phyloP scores from a whole-genome alignment of 2,113 vertebrate genomes.

The Dunckerocampus dactyliophorus region DNA sequence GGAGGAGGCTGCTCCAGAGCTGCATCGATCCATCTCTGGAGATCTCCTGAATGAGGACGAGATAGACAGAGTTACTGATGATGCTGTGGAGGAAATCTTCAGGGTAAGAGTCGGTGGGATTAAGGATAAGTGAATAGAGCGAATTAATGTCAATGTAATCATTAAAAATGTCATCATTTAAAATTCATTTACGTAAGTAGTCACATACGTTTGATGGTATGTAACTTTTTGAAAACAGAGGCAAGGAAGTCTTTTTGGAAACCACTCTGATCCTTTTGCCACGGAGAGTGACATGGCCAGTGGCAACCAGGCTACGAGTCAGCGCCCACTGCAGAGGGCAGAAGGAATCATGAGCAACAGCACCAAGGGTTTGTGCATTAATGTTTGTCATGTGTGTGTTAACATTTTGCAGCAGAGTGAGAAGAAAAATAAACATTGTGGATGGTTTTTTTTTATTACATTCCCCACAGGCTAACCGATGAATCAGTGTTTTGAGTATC shows the following conservation, averaged over 20 bases:
- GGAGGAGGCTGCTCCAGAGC: constrained; percentile 86
- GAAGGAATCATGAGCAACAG: background rate
- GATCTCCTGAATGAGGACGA: constrained; percentile 92
- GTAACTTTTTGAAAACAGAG: background rate
- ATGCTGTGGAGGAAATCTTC: constrained; percentile 88
- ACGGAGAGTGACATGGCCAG: background rate
- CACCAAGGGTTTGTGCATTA: background rate
- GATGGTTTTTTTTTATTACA: too few species aligned
- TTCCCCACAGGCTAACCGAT: too few species aligned
- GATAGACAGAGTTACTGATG: constrained; percentile 85
- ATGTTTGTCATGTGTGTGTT: too few species aligned
- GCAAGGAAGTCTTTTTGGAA: constrained; percentile 9
- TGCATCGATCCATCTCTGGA: constrained; percentile 91
- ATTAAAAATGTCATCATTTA: too few species aligned
- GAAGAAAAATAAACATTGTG: too few species aligned
- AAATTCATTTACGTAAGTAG: too few species aligned
- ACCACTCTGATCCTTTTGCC: constrained; percentile 4
- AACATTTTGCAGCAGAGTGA: background rate
- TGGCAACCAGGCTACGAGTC: constrained; percentile 4
- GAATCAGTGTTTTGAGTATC: too few species aligned
- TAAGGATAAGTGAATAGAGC: background rate
- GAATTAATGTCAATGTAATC: background rate
- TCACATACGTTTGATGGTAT: background rate
- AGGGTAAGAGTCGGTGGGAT: constrained; percentile 43
- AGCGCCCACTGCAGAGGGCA: constrained; percentile 9